A percentile compares a stretch with the other conserved stretches of the same genome.
Conservation (phyloP, 2,888 invertebrate species). For the Drosophila ustulata region DNA sequence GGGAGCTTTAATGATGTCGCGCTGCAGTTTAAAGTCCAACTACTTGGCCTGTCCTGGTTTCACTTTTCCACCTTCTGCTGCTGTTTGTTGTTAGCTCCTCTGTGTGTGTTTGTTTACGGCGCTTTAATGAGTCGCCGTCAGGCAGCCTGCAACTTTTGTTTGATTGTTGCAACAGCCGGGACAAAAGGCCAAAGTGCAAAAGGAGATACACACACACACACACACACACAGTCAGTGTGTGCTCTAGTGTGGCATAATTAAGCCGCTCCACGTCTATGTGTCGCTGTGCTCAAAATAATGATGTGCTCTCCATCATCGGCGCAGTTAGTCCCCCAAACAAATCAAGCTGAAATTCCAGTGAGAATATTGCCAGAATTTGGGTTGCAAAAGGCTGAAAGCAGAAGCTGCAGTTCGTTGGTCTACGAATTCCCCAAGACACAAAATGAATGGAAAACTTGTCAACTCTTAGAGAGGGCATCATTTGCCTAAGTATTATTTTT, state of each 20-base stretch:
- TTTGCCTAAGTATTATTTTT: too few relatives aligned
- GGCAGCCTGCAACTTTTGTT: slow-evolving; percentile 38
- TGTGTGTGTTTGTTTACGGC: slow-evolving; percentile 6
- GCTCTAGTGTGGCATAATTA: slow-evolving; percentile 11
- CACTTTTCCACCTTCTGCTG: not conserved
- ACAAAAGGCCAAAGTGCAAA: slow-evolving; percentile 9
- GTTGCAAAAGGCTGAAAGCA: not conserved
- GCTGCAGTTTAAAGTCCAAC: slow-evolving; percentile 58
- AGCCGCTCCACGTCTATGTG: slow-evolving; percentile 4
- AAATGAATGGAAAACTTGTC: not conserved
- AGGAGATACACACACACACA: not conserved
- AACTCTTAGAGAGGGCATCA: too few relatives aligned
- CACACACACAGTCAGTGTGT: not conserved
- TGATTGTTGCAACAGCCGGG: slow-evolving; percentile 39
- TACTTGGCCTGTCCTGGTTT: slow-evolving; percentile 26
- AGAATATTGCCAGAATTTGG: not conserved
- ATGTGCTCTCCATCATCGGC: slow-evolving; percentile 12
- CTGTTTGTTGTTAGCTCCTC: not conserved
- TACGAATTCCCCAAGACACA: too few relatives aligned
- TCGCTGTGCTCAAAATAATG: slow-evolving; percentile 12
- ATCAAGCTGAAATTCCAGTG: slow-evolving; percentile 1
- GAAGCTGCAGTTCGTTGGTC: not conserved
- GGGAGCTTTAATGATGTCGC: slow-evolving; percentile 59
- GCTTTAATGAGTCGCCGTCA: slow-evolving; percentile 48
- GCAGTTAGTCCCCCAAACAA: not conserved